A percentile compares a stretch with the other conserved stretches of the same genome.
Conservation (phyloP, 2,888 invertebrate genomes). For the Pseudoips prasinana region DNA sequence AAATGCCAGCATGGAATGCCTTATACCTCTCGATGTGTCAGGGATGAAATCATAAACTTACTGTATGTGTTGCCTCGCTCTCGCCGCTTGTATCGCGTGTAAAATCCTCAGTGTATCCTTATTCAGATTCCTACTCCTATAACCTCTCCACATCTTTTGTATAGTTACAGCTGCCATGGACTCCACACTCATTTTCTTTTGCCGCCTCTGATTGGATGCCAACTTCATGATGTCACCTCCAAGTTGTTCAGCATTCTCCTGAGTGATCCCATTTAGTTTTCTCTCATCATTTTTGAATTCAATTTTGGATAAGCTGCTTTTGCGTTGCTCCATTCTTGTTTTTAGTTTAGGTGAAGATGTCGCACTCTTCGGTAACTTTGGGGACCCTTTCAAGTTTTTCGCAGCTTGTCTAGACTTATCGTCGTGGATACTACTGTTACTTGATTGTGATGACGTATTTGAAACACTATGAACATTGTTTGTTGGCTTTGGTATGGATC, state of each 20-base stretch:
- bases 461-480: slow-evolving; percentile 48
- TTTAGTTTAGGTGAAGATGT: slow-evolving; percentile 72
- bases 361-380: slow-evolving; percentile 71
- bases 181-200: slow-evolving; percentile 66
- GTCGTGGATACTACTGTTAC: slow-evolving; percentile 63
- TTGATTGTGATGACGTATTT: slow-evolving; percentile 53
- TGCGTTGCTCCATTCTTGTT: slow-evolving; percentile 66
- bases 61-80: slow-evolving; percentile 93
- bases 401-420: slow-evolving; percentile 46
- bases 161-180: slow-evolving; percentile 87
- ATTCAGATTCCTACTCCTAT: slow-evolving; percentile 88
- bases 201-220: slow-evolving; percentile 67
- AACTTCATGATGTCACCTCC: slow-evolving; percentile 61
- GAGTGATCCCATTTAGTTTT: slow-evolving; percentile 56
- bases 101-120: slow-evolving; percentile 83
- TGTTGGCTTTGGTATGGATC: slow-evolving; percentile 55
- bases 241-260: slow-evolving; percentile 44
- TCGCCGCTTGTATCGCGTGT: slow-evolving; percentile 87
- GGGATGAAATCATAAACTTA: slow-evolving; percentile 68
- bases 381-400: slow-evolving; percentile 63
- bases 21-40: no score
- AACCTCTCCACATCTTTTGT: slow-evolving; percentile 94
- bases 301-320: slow-evolving; percentile 59
- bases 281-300: slow-evolving; percentile 50
- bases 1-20: no score